Evolutionary conservation across 2,888 invertebrate species (phyloP).

Genomic region (Lottia gigantea): DNA sequence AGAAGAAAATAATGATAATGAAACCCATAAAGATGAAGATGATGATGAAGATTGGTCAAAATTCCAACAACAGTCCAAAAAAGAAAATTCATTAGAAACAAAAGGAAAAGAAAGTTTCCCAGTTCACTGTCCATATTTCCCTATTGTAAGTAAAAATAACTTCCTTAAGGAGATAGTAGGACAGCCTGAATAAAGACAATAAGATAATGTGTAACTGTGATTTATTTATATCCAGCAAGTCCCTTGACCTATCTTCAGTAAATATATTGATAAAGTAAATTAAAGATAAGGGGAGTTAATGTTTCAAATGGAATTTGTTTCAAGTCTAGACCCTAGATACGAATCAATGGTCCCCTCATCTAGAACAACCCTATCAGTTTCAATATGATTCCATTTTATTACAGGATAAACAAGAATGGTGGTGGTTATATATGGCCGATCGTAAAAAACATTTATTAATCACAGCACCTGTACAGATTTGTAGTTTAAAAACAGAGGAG

Average conservation of each 20-base stretch:
- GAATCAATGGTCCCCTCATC: too few relatives aligned
- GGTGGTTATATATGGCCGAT: constrained; percentile 99
- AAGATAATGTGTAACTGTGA: too few relatives aligned
- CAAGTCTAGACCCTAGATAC: too few relatives aligned
- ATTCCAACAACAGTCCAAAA: constrained; percentile 83
- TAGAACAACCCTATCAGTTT: too few relatives aligned
- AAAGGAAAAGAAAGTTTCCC: constrained; percentile 92
- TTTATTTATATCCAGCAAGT: too few relatives aligned
- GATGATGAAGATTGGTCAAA: constrained; percentile 95
- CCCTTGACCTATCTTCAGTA: too few relatives aligned
- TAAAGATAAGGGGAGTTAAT: too few relatives aligned
- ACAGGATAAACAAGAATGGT: constrained; percentile 93
- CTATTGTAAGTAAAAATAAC: constrained; percentile 78
- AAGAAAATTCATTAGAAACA: constrained; percentile 87
- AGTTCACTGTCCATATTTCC: constrained; percentile 97
- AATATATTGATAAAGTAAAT: too few relatives aligned
- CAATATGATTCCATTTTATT: constrained; percentile 29
- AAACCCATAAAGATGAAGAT: constrained; percentile 38
- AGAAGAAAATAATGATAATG: constrained; percentile 22
- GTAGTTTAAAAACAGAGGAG: constrained; percentile 88
- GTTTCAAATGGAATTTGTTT: too few relatives aligned
- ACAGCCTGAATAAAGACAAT: too few relatives aligned
- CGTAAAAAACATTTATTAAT: constrained; percentile 90
- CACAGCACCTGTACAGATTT: constrained; percentile 92
- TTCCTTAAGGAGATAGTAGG: too few relatives aligned